Evolutionary conservation across 2,113 vertebrate genomes (phyloP).

Genomic region (Upupa epops): DNA sequence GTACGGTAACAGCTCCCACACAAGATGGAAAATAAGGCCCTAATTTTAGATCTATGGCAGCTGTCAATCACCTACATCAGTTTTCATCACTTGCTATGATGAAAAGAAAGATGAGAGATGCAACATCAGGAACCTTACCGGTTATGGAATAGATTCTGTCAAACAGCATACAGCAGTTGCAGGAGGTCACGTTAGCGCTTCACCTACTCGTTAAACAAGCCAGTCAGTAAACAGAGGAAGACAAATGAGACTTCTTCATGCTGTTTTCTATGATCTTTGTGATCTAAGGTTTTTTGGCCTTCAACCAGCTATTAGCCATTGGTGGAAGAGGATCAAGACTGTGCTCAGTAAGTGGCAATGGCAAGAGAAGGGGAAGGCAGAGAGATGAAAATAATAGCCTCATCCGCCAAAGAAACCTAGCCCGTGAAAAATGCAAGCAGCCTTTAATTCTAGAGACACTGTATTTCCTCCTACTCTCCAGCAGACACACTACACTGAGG

Average conservation of each 20-base stretch:
- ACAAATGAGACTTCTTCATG: background rate
- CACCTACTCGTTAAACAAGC: background rate
- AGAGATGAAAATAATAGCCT: background rate
- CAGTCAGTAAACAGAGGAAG: background rate
- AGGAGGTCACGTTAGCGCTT: background rate
- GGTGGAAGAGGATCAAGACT: background rate
- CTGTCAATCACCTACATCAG: background rate
- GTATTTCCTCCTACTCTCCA: background rate
- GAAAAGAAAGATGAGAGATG: background rate
- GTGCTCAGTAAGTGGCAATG: background rate
- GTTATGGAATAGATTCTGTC: background rate
- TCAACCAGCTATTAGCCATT: background rate
- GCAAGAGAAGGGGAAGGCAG: background rate
- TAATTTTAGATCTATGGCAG: background rate
- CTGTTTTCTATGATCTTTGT: background rate
- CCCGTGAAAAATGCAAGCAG: background rate
- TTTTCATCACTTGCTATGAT: background rate
- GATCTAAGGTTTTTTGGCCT: background rate
- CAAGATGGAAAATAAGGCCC: background rate
- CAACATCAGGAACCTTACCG: background rate
- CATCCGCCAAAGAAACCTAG: background rate
- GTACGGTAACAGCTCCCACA: background rate
- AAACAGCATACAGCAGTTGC: background rate
- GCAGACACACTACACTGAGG: background rate
- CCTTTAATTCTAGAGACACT: background rate